Evolutionary conservation across 1,140 invertebrate species (phyloP).

Genomic region (Brachionus plicatilis): DNA sequence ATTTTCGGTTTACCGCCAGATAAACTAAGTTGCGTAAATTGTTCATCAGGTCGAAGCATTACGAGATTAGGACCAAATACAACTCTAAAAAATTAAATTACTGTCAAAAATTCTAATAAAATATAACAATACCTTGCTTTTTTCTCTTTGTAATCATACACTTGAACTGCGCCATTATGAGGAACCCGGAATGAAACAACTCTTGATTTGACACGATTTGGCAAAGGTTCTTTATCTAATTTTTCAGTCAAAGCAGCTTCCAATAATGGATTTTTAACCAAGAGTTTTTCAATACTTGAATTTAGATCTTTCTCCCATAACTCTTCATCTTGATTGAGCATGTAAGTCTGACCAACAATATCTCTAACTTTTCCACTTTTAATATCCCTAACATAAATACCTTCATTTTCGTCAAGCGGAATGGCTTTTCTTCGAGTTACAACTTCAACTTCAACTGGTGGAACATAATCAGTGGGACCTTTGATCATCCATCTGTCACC

Average conservation of each 20-base stretch:
- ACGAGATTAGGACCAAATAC: slow-evolving; percentile 53
- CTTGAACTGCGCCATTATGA: slow-evolving; percentile 52
- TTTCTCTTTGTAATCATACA: slow-evolving; percentile 51
- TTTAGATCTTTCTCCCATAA: slow-evolving; percentile 58
- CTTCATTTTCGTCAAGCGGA: slow-evolving; percentile 60
- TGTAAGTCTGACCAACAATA: slow-evolving; percentile 59
- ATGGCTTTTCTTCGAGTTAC: slow-evolving; percentile 56
- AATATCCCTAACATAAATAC: slow-evolving; percentile 60
- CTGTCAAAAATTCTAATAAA: background rate
- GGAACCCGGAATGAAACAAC: slow-evolving; percentile 50
- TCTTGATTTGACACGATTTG: slow-evolving; percentile 45
- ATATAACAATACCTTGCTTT: slow-evolving; percentile 50
- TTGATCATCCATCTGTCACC: slow-evolving; percentile 60
- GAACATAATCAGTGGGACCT: slow-evolving; percentile 59
- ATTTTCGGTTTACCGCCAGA: slow-evolving; percentile 54
- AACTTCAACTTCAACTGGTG: slow-evolving; percentile 59
- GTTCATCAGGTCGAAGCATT: slow-evolving; percentile 52
- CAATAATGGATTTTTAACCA: background rate
- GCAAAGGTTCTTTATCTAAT: background rate
- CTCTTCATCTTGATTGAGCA: slow-evolving; percentile 60
- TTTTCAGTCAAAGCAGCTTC: background rate
- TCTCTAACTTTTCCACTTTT: slow-evolving; percentile 57
- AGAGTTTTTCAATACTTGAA: slow-evolving; percentile 48
- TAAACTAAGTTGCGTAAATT: slow-evolving; percentile 51
- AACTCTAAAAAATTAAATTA: slow-evolving; percentile 43